Conservation (phyloP, 2,113 vertebrate species). For the Python bivittatus region DNA sequence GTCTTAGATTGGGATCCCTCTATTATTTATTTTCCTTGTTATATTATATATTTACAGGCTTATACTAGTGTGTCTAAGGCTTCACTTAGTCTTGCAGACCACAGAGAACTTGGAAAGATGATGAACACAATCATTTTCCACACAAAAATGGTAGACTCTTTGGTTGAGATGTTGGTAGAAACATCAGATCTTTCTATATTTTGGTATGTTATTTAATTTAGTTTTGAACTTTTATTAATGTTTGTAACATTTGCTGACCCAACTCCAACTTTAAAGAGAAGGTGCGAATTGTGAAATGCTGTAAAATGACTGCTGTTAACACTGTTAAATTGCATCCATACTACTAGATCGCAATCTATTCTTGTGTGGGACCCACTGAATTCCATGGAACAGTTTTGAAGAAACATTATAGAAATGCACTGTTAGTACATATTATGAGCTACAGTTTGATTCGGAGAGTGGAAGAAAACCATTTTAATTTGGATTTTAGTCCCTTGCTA, state of each 20-base stretch:
- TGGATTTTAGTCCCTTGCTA: neutral
- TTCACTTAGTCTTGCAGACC: constrained; percentile 91
- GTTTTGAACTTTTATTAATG: neutral
- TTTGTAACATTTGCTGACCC: neutral
- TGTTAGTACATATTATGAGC: neutral
- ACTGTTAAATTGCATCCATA: neutral
- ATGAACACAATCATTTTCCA: constrained; percentile 99
- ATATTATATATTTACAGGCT: constrained; percentile 73
- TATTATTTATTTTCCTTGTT: neutral
- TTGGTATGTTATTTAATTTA: constrained; percentile 79
- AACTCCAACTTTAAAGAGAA: neutral
- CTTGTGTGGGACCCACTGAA: neutral
- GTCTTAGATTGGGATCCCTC: neutral
- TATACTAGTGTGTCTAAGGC: constrained; percentile 99
- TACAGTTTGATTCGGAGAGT: neutral
- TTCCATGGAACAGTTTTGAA: neutral
- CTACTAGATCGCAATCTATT: neutral
- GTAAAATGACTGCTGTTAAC: neutral
- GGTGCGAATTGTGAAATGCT: neutral
- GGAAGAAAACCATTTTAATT: neutral
- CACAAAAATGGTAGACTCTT: constrained; percentile 99
- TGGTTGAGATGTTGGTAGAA: constrained; percentile 99
- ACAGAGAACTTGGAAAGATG: constrained; percentile 98
- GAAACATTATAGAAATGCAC: neutral
- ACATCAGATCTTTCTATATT: constrained; percentile 98